Evolutionary conservation across 2,113 vertebrate genomes (phyloP).

Genomic region (Ranitomeya variabilis): DNA sequence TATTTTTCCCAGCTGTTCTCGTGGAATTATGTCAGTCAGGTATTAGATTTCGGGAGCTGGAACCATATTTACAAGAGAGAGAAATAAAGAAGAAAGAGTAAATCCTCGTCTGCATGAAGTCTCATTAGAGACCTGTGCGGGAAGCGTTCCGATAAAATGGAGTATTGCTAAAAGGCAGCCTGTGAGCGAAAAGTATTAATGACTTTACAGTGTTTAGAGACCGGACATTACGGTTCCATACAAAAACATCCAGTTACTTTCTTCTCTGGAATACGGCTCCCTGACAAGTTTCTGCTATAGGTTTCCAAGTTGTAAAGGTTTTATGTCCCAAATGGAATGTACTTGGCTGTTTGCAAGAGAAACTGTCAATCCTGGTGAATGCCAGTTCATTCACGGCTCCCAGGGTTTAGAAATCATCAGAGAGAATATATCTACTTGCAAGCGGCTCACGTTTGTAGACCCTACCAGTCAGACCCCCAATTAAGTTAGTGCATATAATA

Average conservation of each 20-base stretch:
- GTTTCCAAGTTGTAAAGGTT: constrained; percentile 21
- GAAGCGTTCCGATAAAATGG: constrained; percentile 37
- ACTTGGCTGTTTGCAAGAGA: background rate
- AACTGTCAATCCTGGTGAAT: background rate
- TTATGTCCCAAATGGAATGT: constrained; percentile 21
- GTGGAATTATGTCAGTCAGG: constrained; percentile 57
- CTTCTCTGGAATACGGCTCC: background rate
- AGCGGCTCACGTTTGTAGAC: background rate
- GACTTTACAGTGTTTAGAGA: constrained; percentile 21
- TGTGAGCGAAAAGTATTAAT: constrained; percentile 38
- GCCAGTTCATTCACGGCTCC: background rate
- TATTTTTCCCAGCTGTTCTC: constrained; percentile 55
- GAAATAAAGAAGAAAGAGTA: constrained; percentile 45
- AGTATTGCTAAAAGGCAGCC: constrained; percentile 32
- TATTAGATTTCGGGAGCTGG: constrained; percentile 51
- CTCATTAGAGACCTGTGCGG: constrained; percentile 29
- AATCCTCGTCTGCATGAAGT: constrained; percentile 33
- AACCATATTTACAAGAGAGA: constrained; percentile 55
- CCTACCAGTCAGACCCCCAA: background rate
- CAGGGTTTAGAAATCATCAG: constrained; percentile 3
- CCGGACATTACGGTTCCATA: background rate
- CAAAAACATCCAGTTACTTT: constrained; percentile 26
- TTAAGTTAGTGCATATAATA: background rate
- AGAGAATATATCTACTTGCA: background rate
- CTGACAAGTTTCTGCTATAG: constrained; percentile 19